These are phyloP conservation scores for Zeus faber DNA, from an alignment of 2,113 vertebrate species.

Conservation along the genomic window DNA sequence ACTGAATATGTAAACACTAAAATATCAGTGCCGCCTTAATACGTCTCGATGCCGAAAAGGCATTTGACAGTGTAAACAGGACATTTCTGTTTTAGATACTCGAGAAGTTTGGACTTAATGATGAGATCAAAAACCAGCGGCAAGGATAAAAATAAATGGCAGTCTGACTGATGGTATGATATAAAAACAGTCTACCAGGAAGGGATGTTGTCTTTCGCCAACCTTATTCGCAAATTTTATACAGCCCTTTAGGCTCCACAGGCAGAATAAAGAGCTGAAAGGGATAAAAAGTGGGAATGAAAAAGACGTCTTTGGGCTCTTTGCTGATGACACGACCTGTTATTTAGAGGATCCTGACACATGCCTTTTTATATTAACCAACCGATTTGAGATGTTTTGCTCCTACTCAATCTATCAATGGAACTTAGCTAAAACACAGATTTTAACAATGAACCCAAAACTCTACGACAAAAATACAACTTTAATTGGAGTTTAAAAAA, in stretches of 20 bases:
- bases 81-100: conserved; percentile 16
- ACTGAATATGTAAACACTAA: background rate
- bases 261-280: conserved; percentile 3
- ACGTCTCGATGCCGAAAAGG: conserved; percentile 16
- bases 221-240: conserved; percentile 3
- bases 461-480: background rate
- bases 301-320: conserved; percentile 3
- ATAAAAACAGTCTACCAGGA: conserved; percentile 3
- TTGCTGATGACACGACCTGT: background rate
- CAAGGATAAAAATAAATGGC: conserved; percentile 11
- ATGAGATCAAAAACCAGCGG: background rate
- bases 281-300: conserved; percentile 2
- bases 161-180: background rate
- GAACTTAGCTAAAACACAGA: too few relatives aligned
- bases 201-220: conserved; percentile 10
- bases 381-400: background rate
- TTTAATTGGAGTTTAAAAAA: background rate
- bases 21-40: background rate
- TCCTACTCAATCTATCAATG: conserved; percentile 1
- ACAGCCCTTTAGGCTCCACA: conserved; percentile 15
- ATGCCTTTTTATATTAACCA: conserved; percentile 2
- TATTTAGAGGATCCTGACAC: background rate
- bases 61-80: conserved; percentile 18
- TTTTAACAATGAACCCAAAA: background rate
- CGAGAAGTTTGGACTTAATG: conserved; percentile 14